A percentile compares a stretch with the other conserved stretches of the same genome.
Evolutionary conservation across 2,888 invertebrate genomes (phyloP).

Genomic region (Ceraclea dissimilis): DNA sequence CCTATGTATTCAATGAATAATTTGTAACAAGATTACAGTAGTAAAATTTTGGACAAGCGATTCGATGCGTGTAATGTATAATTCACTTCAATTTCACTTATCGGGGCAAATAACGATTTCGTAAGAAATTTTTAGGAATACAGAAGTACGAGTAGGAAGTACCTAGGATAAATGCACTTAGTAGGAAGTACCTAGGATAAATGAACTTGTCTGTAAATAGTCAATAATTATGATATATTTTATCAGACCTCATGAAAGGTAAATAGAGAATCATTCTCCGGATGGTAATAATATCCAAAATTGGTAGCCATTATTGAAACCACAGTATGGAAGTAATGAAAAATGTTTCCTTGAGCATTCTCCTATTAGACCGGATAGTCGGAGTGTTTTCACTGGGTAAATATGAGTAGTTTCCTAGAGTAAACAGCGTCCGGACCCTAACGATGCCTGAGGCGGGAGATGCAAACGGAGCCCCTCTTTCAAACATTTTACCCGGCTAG

Average conservation of each 20-base stretch:
- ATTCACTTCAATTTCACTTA: too few species aligned
- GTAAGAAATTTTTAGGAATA: too few species aligned
- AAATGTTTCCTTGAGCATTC: slow-evolving; percentile 1
- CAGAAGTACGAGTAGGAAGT: too few species aligned
- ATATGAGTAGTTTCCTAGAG: slow-evolving; percentile 24
- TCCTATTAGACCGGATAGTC: slow-evolving; percentile 7
- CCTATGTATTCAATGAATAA: too few species aligned
- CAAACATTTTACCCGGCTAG: too few species aligned
- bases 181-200: too few species aligned
- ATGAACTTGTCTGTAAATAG: too few species aligned
- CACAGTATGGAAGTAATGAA: not conserved
- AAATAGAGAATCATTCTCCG: not conserved
- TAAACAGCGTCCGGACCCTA: slow-evolving; percentile 20
- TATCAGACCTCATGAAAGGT: not conserved
- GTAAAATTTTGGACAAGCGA: too few species aligned
- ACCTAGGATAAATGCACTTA: too few species aligned
- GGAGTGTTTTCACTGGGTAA: slow-evolving; percentile 25
- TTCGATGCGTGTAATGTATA: too few species aligned
- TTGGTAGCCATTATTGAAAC: not conserved
- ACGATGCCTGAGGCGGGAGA: slow-evolving; percentile 6
- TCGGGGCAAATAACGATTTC: too few species aligned
- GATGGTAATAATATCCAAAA: not conserved
- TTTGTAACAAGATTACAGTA: too few species aligned
- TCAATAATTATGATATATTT: not conserved
- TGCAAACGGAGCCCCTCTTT: not conserved